These are phyloP conservation scores for Brachionus rotundiformis DNA, from an alignment of 1,140 invertebrate species.

Conservation along the genomic window DNA sequence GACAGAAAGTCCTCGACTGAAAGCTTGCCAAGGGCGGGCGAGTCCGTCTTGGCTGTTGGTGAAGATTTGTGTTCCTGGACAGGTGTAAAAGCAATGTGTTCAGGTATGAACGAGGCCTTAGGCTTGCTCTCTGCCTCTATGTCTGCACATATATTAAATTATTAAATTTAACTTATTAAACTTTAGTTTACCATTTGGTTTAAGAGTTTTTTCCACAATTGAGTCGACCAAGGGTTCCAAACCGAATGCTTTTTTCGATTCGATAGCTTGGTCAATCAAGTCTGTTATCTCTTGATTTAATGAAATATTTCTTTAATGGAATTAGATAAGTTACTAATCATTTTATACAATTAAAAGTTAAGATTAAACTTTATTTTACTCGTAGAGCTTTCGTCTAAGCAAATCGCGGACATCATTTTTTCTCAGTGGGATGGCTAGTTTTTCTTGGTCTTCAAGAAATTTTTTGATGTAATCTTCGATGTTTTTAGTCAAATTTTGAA, in stretches of 20 bases:
- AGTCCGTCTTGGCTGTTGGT: not conserved
- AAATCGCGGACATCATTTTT: constrained; percentile 28
- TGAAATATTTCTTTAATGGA: not conserved
- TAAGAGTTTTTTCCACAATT: constrained; percentile 6
- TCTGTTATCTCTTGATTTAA: constrained; percentile 22
- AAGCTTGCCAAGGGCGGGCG: not conserved
- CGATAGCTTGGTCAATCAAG: constrained; percentile 35
- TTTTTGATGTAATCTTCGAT: constrained; percentile 23
- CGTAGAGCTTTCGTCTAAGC: constrained; percentile 4
- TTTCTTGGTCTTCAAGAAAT: constrained; percentile 15
- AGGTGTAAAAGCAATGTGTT: constrained; percentile 5
- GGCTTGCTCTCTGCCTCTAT: not conserved
- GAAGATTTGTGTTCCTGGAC: not conserved
- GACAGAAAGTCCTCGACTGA: constrained; percentile 44
- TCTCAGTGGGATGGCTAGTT: not conserved
- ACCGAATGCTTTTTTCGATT: not conserved
- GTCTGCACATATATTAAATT: not conserved
- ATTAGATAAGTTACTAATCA: not conserved
- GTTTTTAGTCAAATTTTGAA: constrained; percentile 45
- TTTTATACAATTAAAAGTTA: not conserved
- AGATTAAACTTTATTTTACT: not conserved
- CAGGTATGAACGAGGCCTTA: not conserved
- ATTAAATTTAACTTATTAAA: not conserved
- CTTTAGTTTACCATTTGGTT: constrained; percentile 16
- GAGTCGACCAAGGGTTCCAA: constrained; percentile 1